A percentile compares a stretch with the other conserved stretches of the same genome.
These are phyloP conservation scores for Rosalia funebris DNA, from an alignment of 2,888 invertebrate genomes.

Conservation along the genomic window DNA sequence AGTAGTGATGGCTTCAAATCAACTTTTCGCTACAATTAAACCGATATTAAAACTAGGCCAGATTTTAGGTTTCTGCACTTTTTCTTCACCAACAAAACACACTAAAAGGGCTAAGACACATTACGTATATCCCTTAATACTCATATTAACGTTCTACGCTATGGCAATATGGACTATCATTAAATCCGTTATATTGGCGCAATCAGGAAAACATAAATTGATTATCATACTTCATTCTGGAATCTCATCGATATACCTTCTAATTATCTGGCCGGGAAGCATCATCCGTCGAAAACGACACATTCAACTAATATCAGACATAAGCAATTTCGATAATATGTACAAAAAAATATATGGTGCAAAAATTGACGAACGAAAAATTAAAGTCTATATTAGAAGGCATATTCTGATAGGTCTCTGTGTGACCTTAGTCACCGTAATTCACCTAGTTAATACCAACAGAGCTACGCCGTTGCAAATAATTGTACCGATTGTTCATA, in stretches of 20 bases:
- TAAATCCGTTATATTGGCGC: no score
- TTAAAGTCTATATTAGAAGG: neutral
- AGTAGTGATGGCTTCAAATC: no score
- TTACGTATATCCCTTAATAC: conserved; percentile 1
- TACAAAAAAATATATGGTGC: neutral
- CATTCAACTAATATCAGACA: neutral
- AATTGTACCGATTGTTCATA: no score
- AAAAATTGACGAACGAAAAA: neutral
- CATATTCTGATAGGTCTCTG: no score
- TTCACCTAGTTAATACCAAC: no score
- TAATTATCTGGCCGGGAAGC: neutral
- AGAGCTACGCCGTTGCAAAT: no score
- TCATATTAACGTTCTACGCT: neutral
- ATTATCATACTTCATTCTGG: no score
- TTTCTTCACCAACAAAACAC: neutral
- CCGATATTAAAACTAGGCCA: no score
- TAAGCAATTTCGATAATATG: neutral
- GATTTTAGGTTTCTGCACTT: conserved; percentile 7
- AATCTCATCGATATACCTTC: neutral
- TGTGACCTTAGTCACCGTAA: no score
- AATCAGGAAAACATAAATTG: no score
- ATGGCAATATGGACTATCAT: neutral
- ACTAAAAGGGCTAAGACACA: conserved; percentile 8
- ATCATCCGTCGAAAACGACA: neutral
- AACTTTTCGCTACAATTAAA: no score